These are phyloP conservation scores for Orestias chungarensis DNA, from an alignment of 2,797 vertebrate genomes.

Conservation along the genomic window DNA sequence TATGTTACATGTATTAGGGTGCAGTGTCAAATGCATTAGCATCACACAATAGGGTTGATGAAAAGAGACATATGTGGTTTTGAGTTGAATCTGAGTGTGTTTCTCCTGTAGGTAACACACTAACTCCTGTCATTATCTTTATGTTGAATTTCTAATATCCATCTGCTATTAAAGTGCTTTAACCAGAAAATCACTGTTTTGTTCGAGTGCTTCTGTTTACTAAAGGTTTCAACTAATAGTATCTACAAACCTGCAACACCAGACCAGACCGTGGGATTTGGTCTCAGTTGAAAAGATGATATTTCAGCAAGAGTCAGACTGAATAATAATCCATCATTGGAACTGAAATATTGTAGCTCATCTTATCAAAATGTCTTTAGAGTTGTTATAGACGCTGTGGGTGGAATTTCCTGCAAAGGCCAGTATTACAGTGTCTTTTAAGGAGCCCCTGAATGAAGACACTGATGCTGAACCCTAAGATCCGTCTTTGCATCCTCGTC, in stretches of 20 bases:
- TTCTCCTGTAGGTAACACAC: slow-evolving; percentile 68
- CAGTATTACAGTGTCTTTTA: too few species aligned
- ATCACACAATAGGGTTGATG: slow-evolving; percentile 26
- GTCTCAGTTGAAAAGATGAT: too few species aligned
- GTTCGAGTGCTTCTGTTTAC: slow-evolving; percentile 34
- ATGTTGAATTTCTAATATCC: slow-evolving; percentile 71
- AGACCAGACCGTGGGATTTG: not conserved
- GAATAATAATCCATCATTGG: too few species aligned
- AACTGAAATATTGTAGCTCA: too few species aligned
- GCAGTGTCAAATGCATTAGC: slow-evolving; percentile 38
- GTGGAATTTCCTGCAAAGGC: too few species aligned
- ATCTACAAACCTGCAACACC: not conserved
- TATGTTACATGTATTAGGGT: slow-evolving; percentile 38
- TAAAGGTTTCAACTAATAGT: not conserved
- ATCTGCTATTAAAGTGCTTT: slow-evolving; percentile 79
- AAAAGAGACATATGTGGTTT: slow-evolving; percentile 53
- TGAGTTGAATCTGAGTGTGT: slow-evolving; percentile 59
- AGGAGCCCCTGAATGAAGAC: too few species aligned
- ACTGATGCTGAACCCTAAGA: too few species aligned
- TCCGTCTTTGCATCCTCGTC: too few species aligned
- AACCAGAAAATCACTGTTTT: slow-evolving; percentile 47
- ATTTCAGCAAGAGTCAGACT: too few species aligned
- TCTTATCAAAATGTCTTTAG: too few species aligned
- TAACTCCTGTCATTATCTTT: slow-evolving; percentile 67
- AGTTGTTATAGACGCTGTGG: too few species aligned